Percentiles rank a stretch among this genome's conserved stretches.
Conservation (phyloP, 1,140 invertebrate genomes). For the Manduca sexta region DNA sequence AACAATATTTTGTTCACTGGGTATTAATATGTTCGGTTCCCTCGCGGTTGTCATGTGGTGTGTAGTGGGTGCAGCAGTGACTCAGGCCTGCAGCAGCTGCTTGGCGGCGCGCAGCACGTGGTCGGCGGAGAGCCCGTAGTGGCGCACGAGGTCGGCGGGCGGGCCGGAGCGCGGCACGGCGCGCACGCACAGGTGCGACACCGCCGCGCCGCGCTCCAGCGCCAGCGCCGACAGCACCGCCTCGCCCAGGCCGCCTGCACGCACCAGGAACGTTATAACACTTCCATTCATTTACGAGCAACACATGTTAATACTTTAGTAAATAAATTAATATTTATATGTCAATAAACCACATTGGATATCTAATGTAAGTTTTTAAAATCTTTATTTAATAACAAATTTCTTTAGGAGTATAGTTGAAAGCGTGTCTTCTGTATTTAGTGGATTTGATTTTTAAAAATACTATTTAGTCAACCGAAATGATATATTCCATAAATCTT, state of each 20-base stretch:
- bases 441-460: no score
- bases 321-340: no score
- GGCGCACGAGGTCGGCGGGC: constrained; percentile 86
- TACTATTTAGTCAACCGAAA: no score
- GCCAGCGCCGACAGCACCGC: constrained; percentile 90
- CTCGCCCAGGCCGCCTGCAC: constrained; percentile 94
- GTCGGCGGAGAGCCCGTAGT: constrained; percentile 90
- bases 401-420: no score
- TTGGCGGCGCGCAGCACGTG: constrained; percentile 84
- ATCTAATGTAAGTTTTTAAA: no score
- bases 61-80: not conserved
- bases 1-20: no score
- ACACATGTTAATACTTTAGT: not conserved
- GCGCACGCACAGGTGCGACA: constrained; percentile 90
- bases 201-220: constrained; percentile 80
- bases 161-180: constrained; percentile 94
- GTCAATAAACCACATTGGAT: no score
- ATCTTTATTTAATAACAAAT: no score
- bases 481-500: no score
- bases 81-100: constrained; percentile 75
- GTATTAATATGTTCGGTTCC: no score
- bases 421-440: no score
- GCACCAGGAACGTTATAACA: not conserved
- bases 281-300: not conserved
- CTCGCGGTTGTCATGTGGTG: not conserved